Conservation (phyloP, 1,140 invertebrate species). For the Panagrolaimus sp. region DNA sequence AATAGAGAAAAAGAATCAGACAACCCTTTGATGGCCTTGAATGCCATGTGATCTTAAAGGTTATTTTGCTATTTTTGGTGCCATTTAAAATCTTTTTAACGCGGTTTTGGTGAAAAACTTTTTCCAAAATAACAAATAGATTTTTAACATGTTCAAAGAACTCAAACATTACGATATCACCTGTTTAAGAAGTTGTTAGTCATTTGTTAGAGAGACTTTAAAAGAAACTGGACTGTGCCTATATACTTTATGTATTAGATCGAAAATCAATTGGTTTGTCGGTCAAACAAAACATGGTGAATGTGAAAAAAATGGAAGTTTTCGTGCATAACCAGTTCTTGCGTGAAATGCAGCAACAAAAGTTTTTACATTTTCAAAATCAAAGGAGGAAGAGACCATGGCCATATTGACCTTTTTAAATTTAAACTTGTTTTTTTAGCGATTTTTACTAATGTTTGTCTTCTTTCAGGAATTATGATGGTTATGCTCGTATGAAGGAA, state of each 20-base stretch:
- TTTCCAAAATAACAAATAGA: background rate
- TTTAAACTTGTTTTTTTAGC: slow-evolving; percentile 3
- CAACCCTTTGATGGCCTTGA: background rate
- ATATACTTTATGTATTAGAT: no score
- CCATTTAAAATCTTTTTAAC: background rate
- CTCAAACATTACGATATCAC: background rate
- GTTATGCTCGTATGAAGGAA: slow-evolving; percentile 50
- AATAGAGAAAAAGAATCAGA: background rate
- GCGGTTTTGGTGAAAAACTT: background rate
- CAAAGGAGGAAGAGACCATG: no score
- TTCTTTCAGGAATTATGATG: slow-evolving; percentile 45
- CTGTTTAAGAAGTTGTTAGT: background rate
- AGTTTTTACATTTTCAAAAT: no score
- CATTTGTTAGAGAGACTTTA: no score
- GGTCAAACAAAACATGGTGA: no score
- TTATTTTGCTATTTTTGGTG: background rate
- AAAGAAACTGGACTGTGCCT: no score
- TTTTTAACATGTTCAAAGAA: background rate
- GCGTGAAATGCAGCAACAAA: no score
- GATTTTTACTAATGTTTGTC: background rate
- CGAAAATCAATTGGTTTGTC: no score
- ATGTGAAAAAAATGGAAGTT: no score
- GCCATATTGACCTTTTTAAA: background rate
- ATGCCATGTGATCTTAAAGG: background rate
- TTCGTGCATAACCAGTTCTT: no score